Evolutionary conservation across 2,888 invertebrate genomes (phyloP).

Genomic region (Folsomia candida): DNA sequence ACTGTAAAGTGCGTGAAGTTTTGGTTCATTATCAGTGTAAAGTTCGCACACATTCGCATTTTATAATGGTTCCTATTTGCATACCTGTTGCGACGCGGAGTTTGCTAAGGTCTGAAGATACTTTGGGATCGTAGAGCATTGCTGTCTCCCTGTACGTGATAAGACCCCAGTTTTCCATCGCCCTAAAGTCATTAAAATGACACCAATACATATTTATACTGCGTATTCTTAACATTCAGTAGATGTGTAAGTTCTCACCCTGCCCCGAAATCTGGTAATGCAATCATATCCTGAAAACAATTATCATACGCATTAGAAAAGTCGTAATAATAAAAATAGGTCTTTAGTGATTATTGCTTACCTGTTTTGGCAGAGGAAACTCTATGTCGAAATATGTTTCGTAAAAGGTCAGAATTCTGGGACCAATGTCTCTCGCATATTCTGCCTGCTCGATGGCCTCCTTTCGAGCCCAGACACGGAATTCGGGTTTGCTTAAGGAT

Average conservation of each 20-base stretch:
- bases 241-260: too few relatives aligned
- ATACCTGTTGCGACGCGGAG: too few relatives aligned
- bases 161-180: conserved; percentile 92
- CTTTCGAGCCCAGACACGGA: conserved; percentile 80
- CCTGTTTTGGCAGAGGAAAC: conserved; percentile 94
- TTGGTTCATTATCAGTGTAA: neutral
- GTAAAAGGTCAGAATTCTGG: conserved; percentile 87
- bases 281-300: conserved; percentile 92
- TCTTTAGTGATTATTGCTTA: too few relatives aligned
- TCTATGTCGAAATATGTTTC: conserved; percentile 91
- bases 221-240: too few relatives aligned
- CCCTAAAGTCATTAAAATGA: too few relatives aligned
- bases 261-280: conserved; percentile 92
- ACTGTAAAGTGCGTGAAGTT: too few relatives aligned
- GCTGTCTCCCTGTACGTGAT: conserved; percentile 86
- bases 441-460: conserved; percentile 87
- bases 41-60: too few relatives aligned
- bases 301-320: too few relatives aligned
- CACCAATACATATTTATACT: too few relatives aligned
- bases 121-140: conserved; percentile 82
- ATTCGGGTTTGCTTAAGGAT: conserved; percentile 72
- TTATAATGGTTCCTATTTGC: too few relatives aligned
- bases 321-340: too few relatives aligned
- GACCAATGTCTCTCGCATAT: conserved; percentile 90
- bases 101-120: conserved; percentile 78